These are phyloP conservation scores for Chaenodraco wilsoni DNA, from an alignment of 2,797 vertebrate genomes.

Conservation along the genomic window DNA sequence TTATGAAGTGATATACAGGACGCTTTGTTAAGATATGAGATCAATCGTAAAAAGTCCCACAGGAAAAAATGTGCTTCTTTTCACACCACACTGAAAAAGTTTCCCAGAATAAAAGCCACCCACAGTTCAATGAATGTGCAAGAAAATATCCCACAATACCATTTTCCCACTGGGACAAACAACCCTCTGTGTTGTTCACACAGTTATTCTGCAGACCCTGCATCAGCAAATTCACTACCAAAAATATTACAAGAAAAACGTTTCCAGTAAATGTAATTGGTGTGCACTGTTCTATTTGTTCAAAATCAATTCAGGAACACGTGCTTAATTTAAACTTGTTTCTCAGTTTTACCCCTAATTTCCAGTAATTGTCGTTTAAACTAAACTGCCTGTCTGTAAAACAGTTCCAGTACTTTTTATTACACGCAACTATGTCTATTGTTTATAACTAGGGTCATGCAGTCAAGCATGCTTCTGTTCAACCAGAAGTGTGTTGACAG, in stretches of 20 bases:
- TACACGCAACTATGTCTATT: no score
- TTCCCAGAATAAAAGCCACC: constrained; percentile 73
- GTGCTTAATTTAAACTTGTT: constrained; percentile 16
- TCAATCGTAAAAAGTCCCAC: constrained; percentile 20
- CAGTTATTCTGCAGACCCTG: constrained; percentile 34
- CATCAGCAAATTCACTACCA: constrained; percentile 47
- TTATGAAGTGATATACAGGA: constrained; percentile 19
- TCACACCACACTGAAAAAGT: constrained; percentile 40
- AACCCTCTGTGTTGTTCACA: constrained; percentile 55
- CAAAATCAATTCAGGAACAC: constrained; percentile 48
- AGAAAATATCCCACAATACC: constrained; percentile 58
- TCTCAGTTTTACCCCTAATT: constrained; percentile 25
- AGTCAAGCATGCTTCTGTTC: neutral
- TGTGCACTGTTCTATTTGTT: constrained; percentile 17
- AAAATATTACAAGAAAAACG: constrained; percentile 21
- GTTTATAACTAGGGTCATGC: constrained; percentile 12
- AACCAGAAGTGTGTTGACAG: neutral
- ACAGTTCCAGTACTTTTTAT: constrained; percentile 25
- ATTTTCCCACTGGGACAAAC: constrained; percentile 67
- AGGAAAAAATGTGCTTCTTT: constrained; percentile 37
- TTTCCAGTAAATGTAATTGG: constrained; percentile 63
- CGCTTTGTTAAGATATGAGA: constrained; percentile 10
- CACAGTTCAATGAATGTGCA: constrained; percentile 65
- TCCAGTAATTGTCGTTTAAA: constrained; percentile 24
- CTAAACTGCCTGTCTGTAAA: neutral